phyloP scores from a whole-genome alignment of 2,113 vertebrate genomes.

The Grus americana region DNA sequence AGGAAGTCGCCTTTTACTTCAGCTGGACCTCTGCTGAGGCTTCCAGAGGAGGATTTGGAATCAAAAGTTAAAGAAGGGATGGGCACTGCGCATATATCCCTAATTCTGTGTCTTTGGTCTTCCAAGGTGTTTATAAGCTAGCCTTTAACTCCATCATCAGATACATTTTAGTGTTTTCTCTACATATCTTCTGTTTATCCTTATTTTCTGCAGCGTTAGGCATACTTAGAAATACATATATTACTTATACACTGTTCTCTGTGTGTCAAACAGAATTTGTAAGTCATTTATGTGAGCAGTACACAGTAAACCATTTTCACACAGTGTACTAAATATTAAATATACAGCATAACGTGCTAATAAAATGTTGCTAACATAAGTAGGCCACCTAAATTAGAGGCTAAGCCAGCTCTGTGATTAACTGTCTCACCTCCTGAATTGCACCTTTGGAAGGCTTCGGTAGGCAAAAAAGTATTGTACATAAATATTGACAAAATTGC shows the following conservation, averaged over 20 bases:
- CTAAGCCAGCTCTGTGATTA: slow-evolving; percentile 36
- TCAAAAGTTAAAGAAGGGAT: background rate
- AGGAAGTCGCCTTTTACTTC: background rate
- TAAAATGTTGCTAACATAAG: slow-evolving; percentile 58
- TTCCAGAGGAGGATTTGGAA: background rate
- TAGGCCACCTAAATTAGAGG: slow-evolving; percentile 61
- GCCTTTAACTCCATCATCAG: background rate
- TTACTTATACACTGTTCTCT: slow-evolving; percentile 14
- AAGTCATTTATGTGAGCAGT: slow-evolving; percentile 42
- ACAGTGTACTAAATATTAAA: slow-evolving; percentile 58
- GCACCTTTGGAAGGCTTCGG: background rate
- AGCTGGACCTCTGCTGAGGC: background rate
- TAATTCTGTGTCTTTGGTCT: background rate
- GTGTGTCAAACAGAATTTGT: slow-evolving; percentile 43
- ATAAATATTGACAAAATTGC: background rate
- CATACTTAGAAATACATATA: background rate
- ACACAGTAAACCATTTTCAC: slow-evolving; percentile 50
- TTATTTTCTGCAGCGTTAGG: background rate
- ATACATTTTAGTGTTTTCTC: background rate
- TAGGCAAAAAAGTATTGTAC: background rate
- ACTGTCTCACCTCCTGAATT: slow-evolving; percentile 46
- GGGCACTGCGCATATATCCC: background rate
- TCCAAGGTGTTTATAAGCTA: background rate
- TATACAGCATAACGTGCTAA: slow-evolving; percentile 53
- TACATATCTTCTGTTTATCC: background rate